Evolutionary conservation across 1,140 invertebrate species (phyloP).

Genomic region (Hyles vespertilio): DNA sequence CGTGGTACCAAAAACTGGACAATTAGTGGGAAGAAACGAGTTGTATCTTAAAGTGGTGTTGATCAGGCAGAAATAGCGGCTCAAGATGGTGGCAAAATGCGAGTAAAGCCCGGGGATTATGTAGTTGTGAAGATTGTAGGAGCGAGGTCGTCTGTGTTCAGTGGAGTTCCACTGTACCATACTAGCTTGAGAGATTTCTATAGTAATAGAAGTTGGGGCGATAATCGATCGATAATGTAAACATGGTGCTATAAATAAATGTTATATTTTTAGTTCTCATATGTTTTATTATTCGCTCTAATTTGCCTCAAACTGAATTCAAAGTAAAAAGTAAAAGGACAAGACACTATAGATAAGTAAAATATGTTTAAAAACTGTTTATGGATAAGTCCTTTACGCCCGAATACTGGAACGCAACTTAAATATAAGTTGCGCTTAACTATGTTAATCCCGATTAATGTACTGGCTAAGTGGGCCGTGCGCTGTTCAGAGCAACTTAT

Average conservation of each 20-base stretch:
- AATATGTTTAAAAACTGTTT: no score
- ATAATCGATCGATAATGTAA: conserved; percentile 17
- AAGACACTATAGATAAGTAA: no score
- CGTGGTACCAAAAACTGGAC: conserved; percentile 81
- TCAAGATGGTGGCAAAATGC: conserved; percentile 27
- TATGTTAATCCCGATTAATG: no score
- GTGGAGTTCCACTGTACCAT: conserved; percentile 82
- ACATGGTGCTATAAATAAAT: not conserved
- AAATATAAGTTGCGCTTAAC: no score
- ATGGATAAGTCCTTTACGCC: no score
- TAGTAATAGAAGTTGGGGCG: conserved; percentile 41
- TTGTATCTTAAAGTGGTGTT: conserved; percentile 88
- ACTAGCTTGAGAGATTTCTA: conserved; percentile 74
- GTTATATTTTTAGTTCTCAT: no score
- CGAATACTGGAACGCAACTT: no score
- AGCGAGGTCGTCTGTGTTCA: conserved; percentile 84
- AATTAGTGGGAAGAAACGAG: conserved; percentile 88
- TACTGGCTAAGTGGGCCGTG: no score
- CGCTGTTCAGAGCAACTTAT: no score
- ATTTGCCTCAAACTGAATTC: no score
- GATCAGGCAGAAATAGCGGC: conserved; percentile 37
- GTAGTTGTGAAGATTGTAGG: conserved; percentile 84
- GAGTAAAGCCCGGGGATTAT: conserved; percentile 82
- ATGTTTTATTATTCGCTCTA: no score
- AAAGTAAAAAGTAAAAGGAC: no score